A percentile compares a stretch with the other conserved stretches of the same genome.
These are phyloP conservation scores for Ceyx margarethae DNA, from an alignment of 2,113 vertebrate genomes.

Conservation along the genomic window DNA sequence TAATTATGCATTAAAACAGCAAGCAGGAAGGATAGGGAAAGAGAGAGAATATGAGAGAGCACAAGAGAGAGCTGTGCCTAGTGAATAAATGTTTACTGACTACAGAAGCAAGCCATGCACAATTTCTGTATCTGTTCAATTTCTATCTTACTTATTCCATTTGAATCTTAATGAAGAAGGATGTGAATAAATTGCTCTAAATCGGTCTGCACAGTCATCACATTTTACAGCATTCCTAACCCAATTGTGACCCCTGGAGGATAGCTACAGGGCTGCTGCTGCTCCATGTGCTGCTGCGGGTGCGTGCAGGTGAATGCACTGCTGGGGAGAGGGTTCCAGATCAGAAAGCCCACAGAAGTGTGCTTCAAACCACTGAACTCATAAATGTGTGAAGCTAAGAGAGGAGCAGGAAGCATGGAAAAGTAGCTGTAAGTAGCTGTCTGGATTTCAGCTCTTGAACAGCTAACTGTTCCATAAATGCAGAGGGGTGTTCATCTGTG, in stretches of 20 bases:
- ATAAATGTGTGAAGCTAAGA: background rate
- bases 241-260: conserved; percentile 83
- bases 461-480: background rate
- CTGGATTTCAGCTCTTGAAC: background rate
- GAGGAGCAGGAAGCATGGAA: background rate
- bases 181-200: conserved; percentile 70
- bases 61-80: background rate
- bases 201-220: conserved; percentile 55
- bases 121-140: conserved; percentile 75
- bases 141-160: conserved; percentile 75
- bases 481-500: background rate
- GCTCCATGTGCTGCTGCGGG: background rate
- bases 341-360: background rate
- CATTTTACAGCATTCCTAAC: conserved; percentile 65
- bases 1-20: conserved; percentile 89
- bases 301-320: accelerated
- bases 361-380: background rate
- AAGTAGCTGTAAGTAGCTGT: background rate
- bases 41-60: background rate
- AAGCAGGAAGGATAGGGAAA: conserved; percentile 67
- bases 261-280: conserved; percentile 39
- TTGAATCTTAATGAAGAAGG: conserved; percentile 79
- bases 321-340: background rate
- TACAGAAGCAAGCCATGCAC: conserved; percentile 65
- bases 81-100: conserved; percentile 81